Evolutionary conservation across 2,113 vertebrate species (phyloP), one percentile per base, ranked within the genome.

Genomic region (Neoarius graeffei): DNA sequence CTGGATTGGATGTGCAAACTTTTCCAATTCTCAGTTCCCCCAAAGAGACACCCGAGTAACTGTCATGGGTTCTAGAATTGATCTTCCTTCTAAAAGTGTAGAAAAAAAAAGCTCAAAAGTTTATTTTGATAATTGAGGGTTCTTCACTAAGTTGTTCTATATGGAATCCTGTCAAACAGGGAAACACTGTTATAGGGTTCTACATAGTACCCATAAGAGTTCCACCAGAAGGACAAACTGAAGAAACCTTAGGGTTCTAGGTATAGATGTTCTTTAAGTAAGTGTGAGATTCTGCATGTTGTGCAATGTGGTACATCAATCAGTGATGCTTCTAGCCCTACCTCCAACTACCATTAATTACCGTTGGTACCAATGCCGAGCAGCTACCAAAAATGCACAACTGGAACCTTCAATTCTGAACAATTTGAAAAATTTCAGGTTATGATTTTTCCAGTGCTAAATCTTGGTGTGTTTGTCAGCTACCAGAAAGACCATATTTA

Each of bases 401-500:
- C 20, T 4, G 71, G 7, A 77, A 52, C 9, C 23, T 77, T 54
- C 14, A 19, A 76, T 50, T 76, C 42, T 42, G 1, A 1, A 48
- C 20, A 42, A 23, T 52, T 54, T 13, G 7, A 50, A 74, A 76
- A 50, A 52, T 23, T 7, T 52, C 42, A 76, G 42, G 48, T 76
- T 1, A 1, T 0, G 7, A 14, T 73, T 25, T 25, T 52, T 10
- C 23, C n/a, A 11, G 23, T 52, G 73, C 8, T 76, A 50, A 50
- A 50, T 25, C 19, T 76, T 73, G 35, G 15, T 48, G 20, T 76
- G 42, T 1, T 23, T 20, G 15, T 42, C 30, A 66, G 74, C 74
- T 56, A 19, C 11, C n/a, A 64, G 42, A 86, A 66, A 59, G 19
- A 19, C 27, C 73, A 60, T 74, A 85, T 50, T 85, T 42, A 76